Conservation (phyloP, 2,888 invertebrate genomes). For the Exephanes ischioxanthus region DNA sequence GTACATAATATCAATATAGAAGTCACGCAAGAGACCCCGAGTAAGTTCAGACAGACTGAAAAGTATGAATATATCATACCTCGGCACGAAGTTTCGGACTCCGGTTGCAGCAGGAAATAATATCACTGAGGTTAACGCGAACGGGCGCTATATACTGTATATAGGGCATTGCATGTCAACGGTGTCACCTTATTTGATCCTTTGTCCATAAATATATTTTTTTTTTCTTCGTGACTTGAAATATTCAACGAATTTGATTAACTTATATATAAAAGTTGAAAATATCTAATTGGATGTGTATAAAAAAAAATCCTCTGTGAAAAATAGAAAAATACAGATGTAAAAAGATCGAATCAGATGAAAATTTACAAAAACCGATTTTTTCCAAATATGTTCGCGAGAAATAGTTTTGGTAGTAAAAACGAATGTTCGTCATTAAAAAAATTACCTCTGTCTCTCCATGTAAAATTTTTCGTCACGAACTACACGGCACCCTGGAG, state of each 20-base stretch:
- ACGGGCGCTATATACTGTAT: neutral
- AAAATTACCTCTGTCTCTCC: too few relatives aligned
- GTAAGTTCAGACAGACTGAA: conserved; percentile 3
- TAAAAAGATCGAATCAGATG: too few relatives aligned
- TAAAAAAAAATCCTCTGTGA: too few relatives aligned
- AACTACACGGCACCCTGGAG: too few relatives aligned
- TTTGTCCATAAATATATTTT: neutral
- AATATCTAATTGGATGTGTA: neutral
- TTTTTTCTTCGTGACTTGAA: neutral
- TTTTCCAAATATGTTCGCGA: too few relatives aligned
- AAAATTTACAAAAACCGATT: too few relatives aligned
- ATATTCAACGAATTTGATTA: neutral
- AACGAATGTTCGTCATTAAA: too few relatives aligned
- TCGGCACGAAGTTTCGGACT: conserved; percentile 13
- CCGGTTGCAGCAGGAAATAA: conserved; percentile 11
- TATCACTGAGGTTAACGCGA: neutral
- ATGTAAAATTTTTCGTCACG: too few relatives aligned
- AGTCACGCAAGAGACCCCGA: neutral
- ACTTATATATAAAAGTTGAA: neutral
- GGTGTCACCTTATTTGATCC: neutral
- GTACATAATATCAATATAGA: conserved; percentile 34
- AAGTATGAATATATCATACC: conserved; percentile 33
- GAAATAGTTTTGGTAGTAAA: too few relatives aligned
- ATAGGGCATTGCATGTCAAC: conserved; percentile 8
- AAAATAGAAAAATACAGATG: too few relatives aligned